Evolutionary conservation across 2,113 vertebrate species (phyloP).

Genomic region (Rattus norvegicus): DNA sequence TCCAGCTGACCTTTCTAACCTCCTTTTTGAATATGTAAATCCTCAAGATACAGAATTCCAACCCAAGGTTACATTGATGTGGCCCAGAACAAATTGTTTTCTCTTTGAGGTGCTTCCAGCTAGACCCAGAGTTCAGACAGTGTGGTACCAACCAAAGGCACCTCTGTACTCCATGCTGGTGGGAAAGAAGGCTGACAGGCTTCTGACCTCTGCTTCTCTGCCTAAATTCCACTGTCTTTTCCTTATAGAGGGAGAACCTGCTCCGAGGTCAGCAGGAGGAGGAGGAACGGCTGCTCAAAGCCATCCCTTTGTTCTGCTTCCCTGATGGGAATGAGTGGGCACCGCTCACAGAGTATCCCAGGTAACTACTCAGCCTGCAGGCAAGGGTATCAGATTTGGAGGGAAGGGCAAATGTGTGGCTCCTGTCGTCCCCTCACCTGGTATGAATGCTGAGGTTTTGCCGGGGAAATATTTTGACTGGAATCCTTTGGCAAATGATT

Average conservation of each 20-base stretch:
- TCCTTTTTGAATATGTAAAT: neutral
- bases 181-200: neutral
- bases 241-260: conserved; percentile 91
- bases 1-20: neutral
- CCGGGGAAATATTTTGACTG: neutral
- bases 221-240: neutral
- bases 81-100: neutral
- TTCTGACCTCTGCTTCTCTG: neutral
- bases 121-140: neutral
- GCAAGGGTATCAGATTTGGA: too few relatives aligned
- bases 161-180: accelerated
- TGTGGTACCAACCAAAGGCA: neutral
- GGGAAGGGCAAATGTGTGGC: neutral
- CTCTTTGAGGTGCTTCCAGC: neutral
- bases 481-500: neutral
- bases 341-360: conserved; percentile 92
- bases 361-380: conserved; percentile 83
- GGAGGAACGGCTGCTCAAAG: conserved; percentile 93
- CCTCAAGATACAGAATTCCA: neutral
- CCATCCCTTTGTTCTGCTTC: conserved; percentile 97
- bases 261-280: conserved; percentile 94
- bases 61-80: neutral
- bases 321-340: conserved; percentile 94
- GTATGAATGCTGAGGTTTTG: neutral
- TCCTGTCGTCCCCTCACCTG: neutral